These are phyloP conservation scores for Casuarius casuarius DNA, from an alignment of 2,113 vertebrate species.

Conservation along the genomic window DNA sequence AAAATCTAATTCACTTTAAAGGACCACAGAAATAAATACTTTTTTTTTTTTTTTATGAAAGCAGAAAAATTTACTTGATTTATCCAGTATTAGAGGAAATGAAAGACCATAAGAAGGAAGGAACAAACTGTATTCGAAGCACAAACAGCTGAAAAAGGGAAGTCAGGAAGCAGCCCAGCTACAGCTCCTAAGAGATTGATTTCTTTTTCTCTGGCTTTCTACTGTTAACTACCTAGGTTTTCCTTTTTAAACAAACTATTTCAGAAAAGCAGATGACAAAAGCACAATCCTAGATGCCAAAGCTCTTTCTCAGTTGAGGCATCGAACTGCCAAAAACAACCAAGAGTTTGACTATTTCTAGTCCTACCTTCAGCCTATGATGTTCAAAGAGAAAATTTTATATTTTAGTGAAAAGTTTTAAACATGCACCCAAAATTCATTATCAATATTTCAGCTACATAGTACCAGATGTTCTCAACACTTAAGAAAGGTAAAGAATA, in stretches of 20 bases:
- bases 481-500: slow-evolving; percentile 9
- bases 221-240: not conserved
- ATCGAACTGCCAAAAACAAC: not conserved
- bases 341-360: not conserved
- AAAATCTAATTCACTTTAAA: not conserved
- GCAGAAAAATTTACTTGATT: not conserved
- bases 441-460: slow-evolving; percentile 2
- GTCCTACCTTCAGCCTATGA: not conserved
- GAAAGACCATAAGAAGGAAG: not conserved
- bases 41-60: not conserved
- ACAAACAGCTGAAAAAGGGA: not conserved
- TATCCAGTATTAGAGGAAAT: not conserved
- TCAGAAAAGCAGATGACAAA: not conserved
- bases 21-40: not conserved
- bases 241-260: not conserved
- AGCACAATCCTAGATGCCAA: not conserved
- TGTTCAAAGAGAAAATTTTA: not conserved
- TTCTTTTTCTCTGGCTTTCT: not conserved
- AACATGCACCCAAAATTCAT: not conserved
- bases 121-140: not conserved
- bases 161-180: not conserved
- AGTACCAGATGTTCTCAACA: not conserved
- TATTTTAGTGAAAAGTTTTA: not conserved
- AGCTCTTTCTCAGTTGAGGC: not conserved
- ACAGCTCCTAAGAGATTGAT: not conserved